A percentile compares a stretch with the other conserved stretches of the same genome.
Conservation (phyloP, 2,888 invertebrate genomes). For the Gandaritis pyraliata region DNA sequence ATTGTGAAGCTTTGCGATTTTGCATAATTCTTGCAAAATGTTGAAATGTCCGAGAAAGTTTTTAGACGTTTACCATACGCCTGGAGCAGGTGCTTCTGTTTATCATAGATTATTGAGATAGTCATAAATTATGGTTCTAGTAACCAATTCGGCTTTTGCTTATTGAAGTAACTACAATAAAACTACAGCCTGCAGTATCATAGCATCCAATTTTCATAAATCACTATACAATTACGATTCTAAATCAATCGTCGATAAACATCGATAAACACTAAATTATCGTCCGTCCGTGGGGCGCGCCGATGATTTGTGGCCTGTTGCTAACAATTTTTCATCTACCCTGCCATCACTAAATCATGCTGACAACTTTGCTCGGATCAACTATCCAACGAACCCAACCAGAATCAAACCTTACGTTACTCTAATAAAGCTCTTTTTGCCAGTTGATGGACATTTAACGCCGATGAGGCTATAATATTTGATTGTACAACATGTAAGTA, state of each 20-base stretch:
- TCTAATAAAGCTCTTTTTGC: conserved; percentile 20
- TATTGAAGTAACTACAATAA: too few relatives aligned
- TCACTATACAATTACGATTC: conserved; percentile 31
- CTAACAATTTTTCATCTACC: conserved; percentile 63
- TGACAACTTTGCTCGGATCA: conserved; percentile 47
- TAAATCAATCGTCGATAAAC: conserved; percentile 45
- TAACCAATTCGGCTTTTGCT: too few relatives aligned
- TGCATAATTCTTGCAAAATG: too few relatives aligned
- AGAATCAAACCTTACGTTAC: conserved; percentile 19
- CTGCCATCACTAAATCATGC: conserved; percentile 58
- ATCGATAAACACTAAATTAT: conserved; percentile 56
- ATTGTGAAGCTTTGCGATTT: too few relatives aligned
- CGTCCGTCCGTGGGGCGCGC: conserved; percentile 51
- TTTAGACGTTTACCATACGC: too few relatives aligned
- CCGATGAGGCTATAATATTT: conserved; percentile 12
- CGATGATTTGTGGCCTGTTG: conserved; percentile 58
- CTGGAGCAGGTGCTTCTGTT: too few relatives aligned
- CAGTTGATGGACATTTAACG: conserved; percentile 13
- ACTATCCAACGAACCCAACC: conserved; percentile 26
- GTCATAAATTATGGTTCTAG: too few relatives aligned
- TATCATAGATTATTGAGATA: too few relatives aligned
- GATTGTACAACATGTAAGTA: conserved; percentile 16
- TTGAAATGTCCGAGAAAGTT: too few relatives aligned
- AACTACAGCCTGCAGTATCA: background rate
- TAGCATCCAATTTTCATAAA: conserved; percentile 19